Percentiles rank a stretch among this genome's conserved stretches.
Evolutionary conservation across 1,140 invertebrate genomes (phyloP).

Genomic region (Hyphantria cunea): DNA sequence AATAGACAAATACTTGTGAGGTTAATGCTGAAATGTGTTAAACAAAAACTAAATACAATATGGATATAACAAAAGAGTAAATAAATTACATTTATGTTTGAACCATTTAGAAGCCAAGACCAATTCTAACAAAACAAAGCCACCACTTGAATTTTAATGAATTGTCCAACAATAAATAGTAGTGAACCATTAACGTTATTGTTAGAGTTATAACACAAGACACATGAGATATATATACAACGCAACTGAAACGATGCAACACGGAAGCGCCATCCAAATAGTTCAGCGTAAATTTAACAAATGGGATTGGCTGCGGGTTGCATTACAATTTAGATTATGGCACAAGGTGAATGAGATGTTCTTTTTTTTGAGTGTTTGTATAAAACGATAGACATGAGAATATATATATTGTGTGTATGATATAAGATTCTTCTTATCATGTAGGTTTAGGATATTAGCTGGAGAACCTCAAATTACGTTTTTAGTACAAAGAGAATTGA

Average conservation of each 20-base stretch:
- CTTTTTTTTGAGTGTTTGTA: too few relatives aligned
- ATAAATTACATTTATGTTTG: neutral
- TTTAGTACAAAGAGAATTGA: too few relatives aligned
- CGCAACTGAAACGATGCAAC: constrained; percentile 34
- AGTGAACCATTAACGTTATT: constrained; percentile 24
- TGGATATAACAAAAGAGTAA: neutral
- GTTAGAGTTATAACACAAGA: constrained; percentile 32
- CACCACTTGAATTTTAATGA: constrained; percentile 23
- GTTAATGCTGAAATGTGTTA: too few relatives aligned
- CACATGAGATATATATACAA: constrained; percentile 32
- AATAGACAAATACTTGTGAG: too few relatives aligned
- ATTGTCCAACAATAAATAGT: constrained; percentile 25
- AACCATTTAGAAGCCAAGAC: neutral
- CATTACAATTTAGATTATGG: constrained; percentile 43
- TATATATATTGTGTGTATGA: too few relatives aligned
- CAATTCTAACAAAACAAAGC: neutral
- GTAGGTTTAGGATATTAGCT: too few relatives aligned
- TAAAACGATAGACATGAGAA: too few relatives aligned
- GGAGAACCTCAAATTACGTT: too few relatives aligned
- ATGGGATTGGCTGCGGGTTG: constrained; percentile 59
- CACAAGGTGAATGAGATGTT: constrained; percentile 36
- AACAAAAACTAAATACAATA: neutral
- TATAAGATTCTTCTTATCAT: too few relatives aligned
- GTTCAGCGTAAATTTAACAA: constrained; percentile 69
- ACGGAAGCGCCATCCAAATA: constrained; percentile 55